Base-by-base conservation (phyloP, 2,888 invertebrate species). In the Ichneumoninae sp. region DNA sequence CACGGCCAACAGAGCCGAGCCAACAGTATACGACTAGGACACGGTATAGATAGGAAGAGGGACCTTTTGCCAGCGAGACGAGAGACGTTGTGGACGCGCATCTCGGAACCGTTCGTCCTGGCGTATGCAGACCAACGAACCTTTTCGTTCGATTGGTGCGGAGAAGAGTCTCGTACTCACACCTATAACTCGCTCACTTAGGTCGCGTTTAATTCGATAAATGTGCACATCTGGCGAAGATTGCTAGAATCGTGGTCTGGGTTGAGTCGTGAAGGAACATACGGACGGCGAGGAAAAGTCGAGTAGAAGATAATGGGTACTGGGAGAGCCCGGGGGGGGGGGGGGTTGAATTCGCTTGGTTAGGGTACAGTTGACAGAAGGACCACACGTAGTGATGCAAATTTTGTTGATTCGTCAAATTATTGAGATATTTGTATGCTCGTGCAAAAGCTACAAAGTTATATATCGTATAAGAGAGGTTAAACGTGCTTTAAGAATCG, bases 201-300 rank as follows among this genome's bases (percentile, higher is more conserved):
- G 52, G 54, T 82, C 86, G 86, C 86, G 88, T 87, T 89, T 89
- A 89, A 89, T 90, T 88, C 89, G 89, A 88, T 88, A 91, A 89
- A 88, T 89, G 89, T 86, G 87, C 85, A 87, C 52, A 65, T 77
- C 62, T 40, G 65, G n/a, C 60, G 89, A 90, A 89, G 89, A 89
- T 88, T 89, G 82, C 85, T 57, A 74, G 69, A 33, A 69, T 80
- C 52, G 40, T 36, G 69, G 72, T 62, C n/a, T 10, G 54, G 54
- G 47, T 78, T 40, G 40, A 74, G 66, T 30, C 47, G n/a, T 10
- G 60, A 36, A 16, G 33, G 8, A 65, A 52, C 36, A 52, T 65
- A 33, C 65, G 22, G 22, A 65, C 16, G 36, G 22, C 50, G 75
- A 4, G 19, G 30, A 65, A 62, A 65, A 33, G 30, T 75, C 36